These are phyloP conservation scores for Spermophilus dauricus DNA, from an alignment of 2,113 vertebrate species.

Conservation along the genomic window DNA sequence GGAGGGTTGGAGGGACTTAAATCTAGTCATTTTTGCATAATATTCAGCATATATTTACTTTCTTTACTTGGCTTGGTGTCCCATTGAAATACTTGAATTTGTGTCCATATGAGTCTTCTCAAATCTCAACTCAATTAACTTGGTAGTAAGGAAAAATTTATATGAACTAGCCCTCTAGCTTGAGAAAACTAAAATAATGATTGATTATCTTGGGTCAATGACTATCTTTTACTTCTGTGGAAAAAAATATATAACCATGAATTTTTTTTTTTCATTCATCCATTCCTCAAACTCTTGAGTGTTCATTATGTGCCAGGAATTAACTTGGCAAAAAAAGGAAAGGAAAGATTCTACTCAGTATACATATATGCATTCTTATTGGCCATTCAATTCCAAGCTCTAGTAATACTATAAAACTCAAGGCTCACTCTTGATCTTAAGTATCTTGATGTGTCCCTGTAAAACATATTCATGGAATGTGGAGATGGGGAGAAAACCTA, in stretches of 20 bases:
- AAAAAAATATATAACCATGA: not conserved
- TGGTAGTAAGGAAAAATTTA: not conserved
- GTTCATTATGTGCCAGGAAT: not conserved
- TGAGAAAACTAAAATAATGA: conserved; percentile 5
- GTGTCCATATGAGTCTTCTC: not conserved
- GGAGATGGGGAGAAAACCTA: too few relatives aligned
- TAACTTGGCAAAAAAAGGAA: conserved; percentile 19
- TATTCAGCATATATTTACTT: not conserved
- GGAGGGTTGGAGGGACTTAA: not conserved
- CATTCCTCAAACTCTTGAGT: not conserved
- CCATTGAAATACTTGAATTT: not conserved
- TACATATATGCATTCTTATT: too few relatives aligned
- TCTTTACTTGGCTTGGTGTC: not conserved
- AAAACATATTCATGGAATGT: too few relatives aligned
- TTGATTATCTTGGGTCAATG: not conserved
- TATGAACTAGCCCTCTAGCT: not conserved
- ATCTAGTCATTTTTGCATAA: not conserved
- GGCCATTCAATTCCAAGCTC: too few relatives aligned
- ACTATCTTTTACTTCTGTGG: not conserved
- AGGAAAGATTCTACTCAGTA: not conserved
- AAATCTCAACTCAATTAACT: conserved; percentile 42
- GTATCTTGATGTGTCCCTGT: too few relatives aligned
- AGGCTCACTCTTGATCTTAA: too few relatives aligned
- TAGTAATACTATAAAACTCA: too few relatives aligned
- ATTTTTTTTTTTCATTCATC: conserved; percentile 14